phyloP scores from a whole-genome alignment of 92 coral and sea anemone genomes.

The Phymanthus crucifer region DNA sequence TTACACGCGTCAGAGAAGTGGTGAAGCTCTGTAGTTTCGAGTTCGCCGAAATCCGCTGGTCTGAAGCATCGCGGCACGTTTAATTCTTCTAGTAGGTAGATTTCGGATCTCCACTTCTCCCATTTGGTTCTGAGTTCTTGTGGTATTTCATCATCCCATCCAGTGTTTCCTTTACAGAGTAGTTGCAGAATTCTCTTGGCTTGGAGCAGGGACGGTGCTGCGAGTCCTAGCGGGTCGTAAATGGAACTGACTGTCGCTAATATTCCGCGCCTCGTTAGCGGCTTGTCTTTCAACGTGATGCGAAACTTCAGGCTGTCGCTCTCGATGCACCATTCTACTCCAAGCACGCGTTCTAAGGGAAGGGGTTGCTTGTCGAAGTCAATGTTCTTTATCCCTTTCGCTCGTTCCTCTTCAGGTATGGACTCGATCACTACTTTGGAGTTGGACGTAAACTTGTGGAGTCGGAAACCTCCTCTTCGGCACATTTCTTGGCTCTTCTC shows the following conservation, averaged over 20 bases:
- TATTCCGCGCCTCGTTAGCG: slow-evolving; percentile 47
- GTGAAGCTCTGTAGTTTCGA: neutral
- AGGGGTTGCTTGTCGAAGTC: slow-evolving; percentile 29
- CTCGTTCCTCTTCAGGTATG: slow-evolving; percentile 16
- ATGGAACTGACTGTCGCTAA: slow-evolving; percentile 44
- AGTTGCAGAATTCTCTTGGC: slow-evolving; percentile 42
- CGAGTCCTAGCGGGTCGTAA: slow-evolving; percentile 43
- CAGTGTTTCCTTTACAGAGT: slow-evolving; percentile 26
- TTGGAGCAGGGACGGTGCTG: slow-evolving; percentile 45
- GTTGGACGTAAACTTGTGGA: slow-evolving; percentile 40
- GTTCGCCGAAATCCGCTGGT: neutral
- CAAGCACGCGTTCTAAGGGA: slow-evolving; percentile 41
- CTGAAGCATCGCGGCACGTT: slow-evolving; percentile 5
- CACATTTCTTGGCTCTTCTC: slow-evolving; percentile 26
- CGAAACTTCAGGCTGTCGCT: slow-evolving; percentile 37
- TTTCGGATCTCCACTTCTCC: slow-evolving; percentile 39
- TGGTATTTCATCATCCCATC: slow-evolving; percentile 41
- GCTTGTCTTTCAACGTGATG: slow-evolving; percentile 31
- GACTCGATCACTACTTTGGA: slow-evolving; percentile 36
- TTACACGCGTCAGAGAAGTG: neutral
- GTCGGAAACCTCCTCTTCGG: slow-evolving; percentile 33
- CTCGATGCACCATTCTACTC: slow-evolving; percentile 45
- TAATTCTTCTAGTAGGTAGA: slow-evolving; percentile 7
- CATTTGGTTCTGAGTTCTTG: slow-evolving; percentile 24
- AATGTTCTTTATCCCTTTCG: slow-evolving; percentile 36